Base-by-base conservation (phyloP, 2,797 vertebrate species). In the Cyclura pinguis region DNA sequence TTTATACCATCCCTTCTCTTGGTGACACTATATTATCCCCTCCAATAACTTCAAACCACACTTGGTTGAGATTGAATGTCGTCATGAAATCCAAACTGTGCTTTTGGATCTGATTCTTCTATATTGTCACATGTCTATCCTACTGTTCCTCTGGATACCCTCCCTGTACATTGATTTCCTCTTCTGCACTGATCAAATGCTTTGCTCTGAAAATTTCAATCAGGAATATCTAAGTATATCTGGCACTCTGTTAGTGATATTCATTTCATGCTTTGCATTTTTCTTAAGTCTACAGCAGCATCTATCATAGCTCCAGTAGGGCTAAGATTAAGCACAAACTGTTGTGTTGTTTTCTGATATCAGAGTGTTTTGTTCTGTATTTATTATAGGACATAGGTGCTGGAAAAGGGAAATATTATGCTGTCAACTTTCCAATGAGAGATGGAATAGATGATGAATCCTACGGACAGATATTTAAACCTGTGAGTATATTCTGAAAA, bases 401-500 rank as follows among this genome's bases (percentile, higher is more conserved):
- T 83, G 98, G 98, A 94, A 99, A 99, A 97, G 98, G 98, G 90
- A 99, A 99, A 97, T 99, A 99, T 93, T 99, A 99, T 59, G 98
- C 98, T 67, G 98, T 99, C 91, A 99, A 99, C 95, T 99, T 98
- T 95, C 98, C 98, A 57, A 98, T 99, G 97, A 97, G 98, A 91
- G 98, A 99, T 90, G 98, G 98, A 87, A 98, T 99, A 89, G 98
- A 99, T 92, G 98, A 99, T 85, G 98, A 98, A 85, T 99, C 98
- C 0, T 99, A 99, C 27, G 98, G 98, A 87, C 97, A 98, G 86
- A 99, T 99, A 94, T 99, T 99, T 96, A 99, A 98, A 92, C 98
- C 98, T 90, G 98, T 99, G 93, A 98, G 98, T 98, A 87, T 89
- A 81, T 85, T 86, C 81, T 72, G 78, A 8, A 80, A 72, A 12